Percentiles rank a stretch among this genome's conserved stretches.
These are phyloP conservation scores for Varanus komodoensis DNA, from an alignment of 2,113 vertebrate species.

Conservation along the genomic window DNA sequence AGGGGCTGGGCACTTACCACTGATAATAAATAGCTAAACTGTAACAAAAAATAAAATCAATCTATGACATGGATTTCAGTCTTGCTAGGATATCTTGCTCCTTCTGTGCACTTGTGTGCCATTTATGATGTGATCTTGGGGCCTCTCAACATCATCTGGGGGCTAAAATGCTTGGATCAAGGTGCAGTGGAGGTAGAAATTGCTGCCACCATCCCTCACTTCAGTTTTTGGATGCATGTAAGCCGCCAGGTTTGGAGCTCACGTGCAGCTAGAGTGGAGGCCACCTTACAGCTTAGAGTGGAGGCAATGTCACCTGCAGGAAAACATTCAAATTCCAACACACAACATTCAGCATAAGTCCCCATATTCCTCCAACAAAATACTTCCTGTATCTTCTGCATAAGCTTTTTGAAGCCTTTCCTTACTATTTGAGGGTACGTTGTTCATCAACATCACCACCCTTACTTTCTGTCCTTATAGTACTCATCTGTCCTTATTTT, in stretches of 20 bases:
- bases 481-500: neutral
- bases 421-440: neutral
- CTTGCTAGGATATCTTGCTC: neutral
- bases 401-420: neutral
- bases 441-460: neutral
- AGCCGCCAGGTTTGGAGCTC: no score
- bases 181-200: no score
- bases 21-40: neutral
- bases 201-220: no score
- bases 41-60: neutral
- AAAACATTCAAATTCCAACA: conserved; percentile 18
- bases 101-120: accelerated
- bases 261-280: no score
- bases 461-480: neutral
- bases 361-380: accelerated
- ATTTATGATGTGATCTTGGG: no score
- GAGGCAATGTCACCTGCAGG: neutral
- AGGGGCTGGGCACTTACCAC: no score
- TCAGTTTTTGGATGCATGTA: no score
- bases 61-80: conserved; percentile 8
- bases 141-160: no score
- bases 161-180: no score
- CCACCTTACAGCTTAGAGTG: no score
- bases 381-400: accelerated
- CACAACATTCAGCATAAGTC: accelerated